Evolutionary conservation across 2,797 vertebrate genomes (phyloP), one percentile per base, ranked within the genome.

Genomic region (Sebastolobus altivelis): DNA sequence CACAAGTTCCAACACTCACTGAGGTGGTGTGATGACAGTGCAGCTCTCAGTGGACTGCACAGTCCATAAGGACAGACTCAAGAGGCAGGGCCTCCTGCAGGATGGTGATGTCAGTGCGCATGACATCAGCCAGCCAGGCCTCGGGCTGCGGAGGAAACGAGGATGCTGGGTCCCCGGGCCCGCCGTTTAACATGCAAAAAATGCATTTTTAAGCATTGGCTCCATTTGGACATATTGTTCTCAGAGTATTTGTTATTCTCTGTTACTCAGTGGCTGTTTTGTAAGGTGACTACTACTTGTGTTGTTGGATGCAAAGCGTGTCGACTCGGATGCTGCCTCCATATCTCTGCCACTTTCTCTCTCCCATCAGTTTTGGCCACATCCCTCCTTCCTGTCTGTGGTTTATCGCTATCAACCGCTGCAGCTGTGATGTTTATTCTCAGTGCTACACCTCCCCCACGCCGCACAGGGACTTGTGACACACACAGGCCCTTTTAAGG

Each of bases 71-170:
- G 68, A 73, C 66, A 71, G 52, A 38, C 67, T 79, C 60, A 43
- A 63, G 80, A 69, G 91, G 81, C 76, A 31, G 76, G 73, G 85
- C 81, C 52, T 86, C 70, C 49, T 81, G 82, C 85, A 80, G 63
- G 73, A 49, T 49, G 72, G 67, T 93, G 91, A 93, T 84, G 88
- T 93, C 92, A 90, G 80, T 65, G 59, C 77, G 5, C 59, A 80
- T 93, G 91, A 88, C 85, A 88, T 89, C 79, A 93, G 75, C 9
- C 25, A 46, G 33, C 8, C 27, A 52, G 38, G 72, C 63, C 35
- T 72, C 6, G 0, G 31, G 61, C 75, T 80, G 77, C 65, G 4
- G 62, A 85, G 75, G 38, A 73, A 70, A 54, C n/a, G 29, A 11
- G 10, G 35, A 40, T n/a, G 27, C 81, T 56, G 71, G 65, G 83